Conservation (phyloP, 2,888 invertebrate genomes). For the Colostygia pectinataria region DNA sequence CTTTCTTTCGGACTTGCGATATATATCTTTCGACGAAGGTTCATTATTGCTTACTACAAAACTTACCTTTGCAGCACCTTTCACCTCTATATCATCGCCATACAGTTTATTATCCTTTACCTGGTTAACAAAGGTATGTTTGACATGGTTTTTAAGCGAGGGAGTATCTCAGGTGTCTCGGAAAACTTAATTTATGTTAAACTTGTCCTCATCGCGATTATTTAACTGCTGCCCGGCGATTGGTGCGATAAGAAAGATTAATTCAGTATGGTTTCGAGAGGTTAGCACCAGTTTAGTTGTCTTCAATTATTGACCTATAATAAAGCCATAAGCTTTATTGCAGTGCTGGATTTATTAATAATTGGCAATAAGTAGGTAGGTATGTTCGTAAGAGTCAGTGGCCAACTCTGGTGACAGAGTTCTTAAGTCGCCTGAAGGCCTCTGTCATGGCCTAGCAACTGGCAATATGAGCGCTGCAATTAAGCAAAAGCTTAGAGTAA, state of each 20-base stretch:
- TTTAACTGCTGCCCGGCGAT: slow-evolving; percentile 73
- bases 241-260: slow-evolving; percentile 76
- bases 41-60: slow-evolving; percentile 66
- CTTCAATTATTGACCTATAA: no score
- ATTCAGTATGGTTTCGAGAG: slow-evolving; percentile 55
- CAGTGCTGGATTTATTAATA: no score
- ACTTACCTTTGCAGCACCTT: slow-evolving; percentile 26
- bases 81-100: slow-evolving; percentile 13
- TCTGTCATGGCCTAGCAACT: no score
- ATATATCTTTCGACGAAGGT: slow-evolving; percentile 74
- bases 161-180: slow-evolving; percentile 78
- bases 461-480: no score
- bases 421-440: no score
- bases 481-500: no score
- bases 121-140: slow-evolving; percentile 14
- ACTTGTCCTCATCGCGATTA: slow-evolving; percentile 76
- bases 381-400: no score
- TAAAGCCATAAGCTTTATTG: no score
- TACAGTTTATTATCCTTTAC: slow-evolving; percentile 41
- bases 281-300: background rate
- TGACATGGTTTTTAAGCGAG: slow-evolving; percentile 57
- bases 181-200: slow-evolving; percentile 83
- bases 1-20: slow-evolving; percentile 73
- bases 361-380: background rate
- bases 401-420: no score